phyloP scores from a whole-genome alignment of 2,888 invertebrate species.

The Perizoma affinitatum region DNA sequence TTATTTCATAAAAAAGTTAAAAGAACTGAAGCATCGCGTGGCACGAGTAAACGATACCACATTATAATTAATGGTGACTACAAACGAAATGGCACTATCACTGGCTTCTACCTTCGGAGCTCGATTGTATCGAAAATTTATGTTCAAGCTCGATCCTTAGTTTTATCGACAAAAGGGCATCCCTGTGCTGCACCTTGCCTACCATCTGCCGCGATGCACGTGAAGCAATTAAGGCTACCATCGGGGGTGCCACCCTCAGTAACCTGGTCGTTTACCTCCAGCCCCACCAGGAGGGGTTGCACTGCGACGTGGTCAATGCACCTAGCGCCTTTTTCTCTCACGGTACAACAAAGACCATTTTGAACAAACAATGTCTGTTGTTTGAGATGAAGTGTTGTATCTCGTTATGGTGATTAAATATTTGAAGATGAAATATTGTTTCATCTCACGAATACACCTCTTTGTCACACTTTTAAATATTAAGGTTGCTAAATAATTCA shows the following conservation, averaged over 20 bases:
- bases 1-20: not conserved
- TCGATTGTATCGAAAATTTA: constrained; percentile 38
- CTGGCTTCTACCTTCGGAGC: constrained; percentile 13
- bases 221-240: constrained; percentile 75
- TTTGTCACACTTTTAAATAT: not conserved
- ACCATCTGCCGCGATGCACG: constrained; percentile 79
- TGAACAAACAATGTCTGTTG: constrained; percentile 25
- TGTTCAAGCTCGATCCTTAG: constrained; percentile 36
- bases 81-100: constrained; percentile 17
- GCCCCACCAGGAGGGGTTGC: constrained; percentile 58
- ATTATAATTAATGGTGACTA: constrained; percentile 14
- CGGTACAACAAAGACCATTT: constrained; percentile 46
- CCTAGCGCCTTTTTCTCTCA: constrained; percentile 54
- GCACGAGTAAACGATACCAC: not conserved
- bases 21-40: not conserved
- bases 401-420: constrained; percentile 31
- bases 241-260: constrained; percentile 80
- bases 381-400: constrained; percentile 23
- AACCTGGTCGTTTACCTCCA: constrained; percentile 76
- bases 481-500: not conserved
- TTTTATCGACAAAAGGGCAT: constrained; percentile 71
- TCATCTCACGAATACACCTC: constrained; percentile 4
- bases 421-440: constrained; percentile 23
- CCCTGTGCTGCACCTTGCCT: constrained; percentile 80
- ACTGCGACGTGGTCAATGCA: constrained; percentile 66